Conservation (phyloP, 2,888 invertebrate species). For the Ryuthela nishihirai region DNA sequence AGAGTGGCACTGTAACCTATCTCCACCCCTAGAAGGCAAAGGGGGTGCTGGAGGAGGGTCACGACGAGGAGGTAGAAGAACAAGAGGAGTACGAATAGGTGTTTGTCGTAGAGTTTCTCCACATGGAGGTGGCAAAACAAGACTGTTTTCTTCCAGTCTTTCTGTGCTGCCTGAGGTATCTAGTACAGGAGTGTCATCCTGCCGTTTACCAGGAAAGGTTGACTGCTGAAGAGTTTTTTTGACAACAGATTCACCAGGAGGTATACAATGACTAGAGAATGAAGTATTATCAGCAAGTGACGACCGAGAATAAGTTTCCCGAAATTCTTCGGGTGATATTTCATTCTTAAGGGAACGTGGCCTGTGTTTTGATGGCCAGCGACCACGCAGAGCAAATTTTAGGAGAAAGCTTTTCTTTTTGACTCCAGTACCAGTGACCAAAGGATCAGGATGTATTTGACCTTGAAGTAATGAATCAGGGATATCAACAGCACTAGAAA, state of each 20-base stretch:
- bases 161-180: constrained; percentile 4
- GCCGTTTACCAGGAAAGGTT: no score
- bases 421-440: constrained; percentile 13
- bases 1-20: constrained; percentile 18
- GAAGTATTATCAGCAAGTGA: constrained; percentile 7
- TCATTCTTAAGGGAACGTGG: constrained; percentile 40
- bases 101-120: constrained; percentile 12
- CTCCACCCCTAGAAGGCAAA: constrained; percentile 10
- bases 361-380: constrained; percentile 45
- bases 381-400: constrained; percentile 43
- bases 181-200: no score
- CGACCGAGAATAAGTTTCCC: constrained; percentile 43
- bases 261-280: constrained; percentile 24
- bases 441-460: constrained; percentile 6
- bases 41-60: constrained; percentile 31
- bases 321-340: constrained; percentile 44
- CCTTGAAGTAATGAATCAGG: constrained; percentile 3
- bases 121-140: constrained; percentile 15
- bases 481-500: constrained; percentile 19
- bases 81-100: constrained; percentile 3
- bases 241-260: constrained; percentile 5
- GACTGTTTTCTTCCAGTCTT: constrained; percentile 7
- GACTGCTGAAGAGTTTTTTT: no score
- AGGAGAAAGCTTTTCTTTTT: constrained; percentile 45
- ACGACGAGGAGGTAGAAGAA: constrained; percentile 21